These are phyloP conservation scores for Parambassis ranga DNA, from an alignment of 2,797 vertebrate genomes.

Conservation along the genomic window DNA sequence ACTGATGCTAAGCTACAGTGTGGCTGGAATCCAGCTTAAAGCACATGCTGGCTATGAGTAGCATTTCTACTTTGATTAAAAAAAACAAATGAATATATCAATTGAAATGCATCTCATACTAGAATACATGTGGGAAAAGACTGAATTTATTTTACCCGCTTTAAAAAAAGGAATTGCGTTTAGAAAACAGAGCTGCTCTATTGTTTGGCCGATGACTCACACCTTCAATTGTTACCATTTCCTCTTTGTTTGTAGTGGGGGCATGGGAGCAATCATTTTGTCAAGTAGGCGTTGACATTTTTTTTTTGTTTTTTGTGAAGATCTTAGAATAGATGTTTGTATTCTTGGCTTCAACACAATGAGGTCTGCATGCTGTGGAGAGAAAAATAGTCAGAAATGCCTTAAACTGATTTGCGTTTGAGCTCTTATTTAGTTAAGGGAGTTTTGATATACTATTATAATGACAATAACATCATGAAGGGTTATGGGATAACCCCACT, in stretches of 20 bases:
- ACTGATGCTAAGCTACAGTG: no score
- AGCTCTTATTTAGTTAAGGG: no score
- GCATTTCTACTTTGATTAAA: no score
- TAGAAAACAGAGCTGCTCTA: background rate
- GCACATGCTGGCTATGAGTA: no score
- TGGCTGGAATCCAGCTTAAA: background rate
- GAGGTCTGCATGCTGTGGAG: background rate
- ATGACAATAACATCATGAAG: background rate
- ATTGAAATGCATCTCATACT: no score
- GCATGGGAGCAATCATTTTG: conserved; percentile 19
- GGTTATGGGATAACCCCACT: background rate
- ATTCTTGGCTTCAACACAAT: background rate
- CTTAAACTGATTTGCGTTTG: no score
- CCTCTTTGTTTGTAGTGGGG: background rate
- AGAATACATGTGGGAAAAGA: background rate
- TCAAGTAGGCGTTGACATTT: conserved; percentile 33
- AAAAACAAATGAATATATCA: no score
- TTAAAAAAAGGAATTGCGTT: background rate
- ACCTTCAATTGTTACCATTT: background rate
- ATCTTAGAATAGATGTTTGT: conserved; percentile 23
- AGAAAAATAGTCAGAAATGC: background rate
- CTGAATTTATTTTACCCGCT: background rate
- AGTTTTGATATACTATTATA: background rate
- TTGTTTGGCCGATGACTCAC: conserved; percentile 21
- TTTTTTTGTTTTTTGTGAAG: conserved; percentile 6